Evolutionary conservation across 2,113 vertebrate genomes (phyloP).

Genomic region (Zootoca vivipara): DNA sequence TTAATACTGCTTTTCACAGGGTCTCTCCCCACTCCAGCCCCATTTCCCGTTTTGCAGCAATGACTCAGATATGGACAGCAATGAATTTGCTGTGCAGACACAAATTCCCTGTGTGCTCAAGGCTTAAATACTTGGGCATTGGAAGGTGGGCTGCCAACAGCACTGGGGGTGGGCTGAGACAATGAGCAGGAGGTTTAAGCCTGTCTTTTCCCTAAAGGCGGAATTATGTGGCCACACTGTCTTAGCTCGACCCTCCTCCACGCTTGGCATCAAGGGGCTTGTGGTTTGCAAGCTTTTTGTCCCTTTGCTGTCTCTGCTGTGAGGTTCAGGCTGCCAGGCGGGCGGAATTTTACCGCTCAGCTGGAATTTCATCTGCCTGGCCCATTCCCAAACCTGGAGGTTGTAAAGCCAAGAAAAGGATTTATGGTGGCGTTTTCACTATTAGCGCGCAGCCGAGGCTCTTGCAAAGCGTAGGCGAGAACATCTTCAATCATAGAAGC

Average conservation of each 20-base stretch:
- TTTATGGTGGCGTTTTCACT: background rate
- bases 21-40: background rate
- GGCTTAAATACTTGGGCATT: background rate
- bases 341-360: background rate
- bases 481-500: background rate
- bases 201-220: background rate
- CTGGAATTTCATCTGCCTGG: background rate
- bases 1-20: conserved; percentile 24
- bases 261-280: background rate
- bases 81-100: conserved; percentile 29
- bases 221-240: background rate
- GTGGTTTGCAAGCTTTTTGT: no score
- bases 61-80: conserved; percentile 55
- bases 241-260: background rate
- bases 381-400: background rate
- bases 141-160: conserved; percentile 2
- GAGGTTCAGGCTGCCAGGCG: background rate
- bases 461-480: background rate
- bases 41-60: background rate
- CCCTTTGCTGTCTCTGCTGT: background rate
- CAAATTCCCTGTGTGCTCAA: conserved; percentile 34
- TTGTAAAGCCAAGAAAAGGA: background rate
- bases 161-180: background rate
- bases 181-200: background rate
- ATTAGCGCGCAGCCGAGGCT: background rate